phyloP scores from a whole-genome alignment of 2,888 invertebrate genomes.

The Philereme vetulata region DNA sequence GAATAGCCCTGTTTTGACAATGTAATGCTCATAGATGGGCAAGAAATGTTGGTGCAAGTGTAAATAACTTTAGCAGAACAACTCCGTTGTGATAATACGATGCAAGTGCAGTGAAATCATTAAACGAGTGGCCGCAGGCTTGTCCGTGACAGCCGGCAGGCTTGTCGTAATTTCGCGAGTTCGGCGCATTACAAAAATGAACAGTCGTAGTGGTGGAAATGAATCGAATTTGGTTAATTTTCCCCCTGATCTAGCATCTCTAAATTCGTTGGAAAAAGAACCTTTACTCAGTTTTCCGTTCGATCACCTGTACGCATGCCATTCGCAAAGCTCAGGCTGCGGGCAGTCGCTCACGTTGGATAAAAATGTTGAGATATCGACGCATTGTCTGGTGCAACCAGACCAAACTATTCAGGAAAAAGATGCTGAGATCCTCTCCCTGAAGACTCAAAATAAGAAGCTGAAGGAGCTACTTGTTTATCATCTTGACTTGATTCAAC shows the following conservation, averaged over 20 bases:
- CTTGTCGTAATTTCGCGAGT: constrained; percentile 67
- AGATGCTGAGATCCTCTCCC: constrained; percentile 55
- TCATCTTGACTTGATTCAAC: constrained; percentile 94
- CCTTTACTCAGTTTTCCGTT: constrained; percentile 86
- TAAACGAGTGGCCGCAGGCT: constrained; percentile 29
- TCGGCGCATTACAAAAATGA: constrained; percentile 73
- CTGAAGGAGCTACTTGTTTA: constrained; percentile 91
- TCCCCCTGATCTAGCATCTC: constrained; percentile 67
- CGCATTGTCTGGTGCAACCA: constrained; percentile 59
- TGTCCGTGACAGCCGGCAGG: constrained; percentile 76
- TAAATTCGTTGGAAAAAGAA: constrained; percentile 77
- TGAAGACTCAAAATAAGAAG: constrained; percentile 85
- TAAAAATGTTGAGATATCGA: constrained; percentile 69
- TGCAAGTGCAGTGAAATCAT: constrained; percentile 56
- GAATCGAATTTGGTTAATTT: constrained; percentile 79
- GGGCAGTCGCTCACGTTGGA: constrained; percentile 62
- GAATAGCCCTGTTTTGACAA: constrained; percentile 64
- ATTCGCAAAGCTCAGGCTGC: constrained; percentile 67
- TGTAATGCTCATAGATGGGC: constrained; percentile 51
- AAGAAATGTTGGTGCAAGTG: constrained; percentile 24
- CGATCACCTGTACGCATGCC: constrained; percentile 90
- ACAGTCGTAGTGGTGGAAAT: constrained; percentile 78
- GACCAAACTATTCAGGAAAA: constrained; percentile 62
- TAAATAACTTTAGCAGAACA: constrained; percentile 29
- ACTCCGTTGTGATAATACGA: constrained; percentile 69